These are phyloP conservation scores for Pristionchus mayeri DNA, from an alignment of 2,888 invertebrate species.

Conservation along the genomic window DNA sequence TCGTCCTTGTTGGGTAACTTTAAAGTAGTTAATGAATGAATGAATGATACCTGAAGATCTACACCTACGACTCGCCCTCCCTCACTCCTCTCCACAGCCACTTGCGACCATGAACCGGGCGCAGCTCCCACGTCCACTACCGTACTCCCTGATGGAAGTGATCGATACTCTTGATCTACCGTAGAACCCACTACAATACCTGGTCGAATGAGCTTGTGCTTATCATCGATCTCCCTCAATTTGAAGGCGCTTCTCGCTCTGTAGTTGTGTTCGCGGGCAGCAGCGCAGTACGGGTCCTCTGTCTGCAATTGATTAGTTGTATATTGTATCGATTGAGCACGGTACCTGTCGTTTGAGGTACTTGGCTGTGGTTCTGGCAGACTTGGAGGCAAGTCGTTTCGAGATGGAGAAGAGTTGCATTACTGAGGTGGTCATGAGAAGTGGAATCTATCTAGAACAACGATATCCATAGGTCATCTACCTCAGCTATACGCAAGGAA, in stretches of 20 bases:
- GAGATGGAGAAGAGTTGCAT: conserved; percentile 27
- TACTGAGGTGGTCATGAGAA: not conserved
- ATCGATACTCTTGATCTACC: not conserved
- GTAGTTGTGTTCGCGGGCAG: conserved; percentile 53
- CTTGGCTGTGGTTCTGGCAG: conserved; percentile 1
- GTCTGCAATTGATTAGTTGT: not conserved
- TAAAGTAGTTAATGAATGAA: too few relatives aligned
- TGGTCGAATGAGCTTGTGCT: conserved; percentile 63
- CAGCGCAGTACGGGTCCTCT: conserved; percentile 24
- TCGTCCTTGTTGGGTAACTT: too few relatives aligned
- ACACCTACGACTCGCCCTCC: conserved; percentile 68
- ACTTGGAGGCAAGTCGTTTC: conserved; percentile 25
- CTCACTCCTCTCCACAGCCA: conserved; percentile 59
- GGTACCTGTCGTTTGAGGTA: conserved; percentile 44
- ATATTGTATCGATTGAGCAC: not conserved
- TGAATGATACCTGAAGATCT: conserved; percentile 65
- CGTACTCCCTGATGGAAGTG: conserved; percentile 51
- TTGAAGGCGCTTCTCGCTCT: conserved; percentile 76
- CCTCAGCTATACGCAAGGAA: not conserved
- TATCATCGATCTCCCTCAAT: conserved; percentile 73
- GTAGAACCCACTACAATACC: conserved; percentile 54
- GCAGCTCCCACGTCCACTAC: conserved; percentile 73
- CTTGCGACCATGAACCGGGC: conserved; percentile 76
- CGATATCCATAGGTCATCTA: not conserved
- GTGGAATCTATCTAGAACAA: not conserved